Base-by-base conservation (phyloP, 2,888 invertebrate species). In the Agriotes lineatus region DNA sequence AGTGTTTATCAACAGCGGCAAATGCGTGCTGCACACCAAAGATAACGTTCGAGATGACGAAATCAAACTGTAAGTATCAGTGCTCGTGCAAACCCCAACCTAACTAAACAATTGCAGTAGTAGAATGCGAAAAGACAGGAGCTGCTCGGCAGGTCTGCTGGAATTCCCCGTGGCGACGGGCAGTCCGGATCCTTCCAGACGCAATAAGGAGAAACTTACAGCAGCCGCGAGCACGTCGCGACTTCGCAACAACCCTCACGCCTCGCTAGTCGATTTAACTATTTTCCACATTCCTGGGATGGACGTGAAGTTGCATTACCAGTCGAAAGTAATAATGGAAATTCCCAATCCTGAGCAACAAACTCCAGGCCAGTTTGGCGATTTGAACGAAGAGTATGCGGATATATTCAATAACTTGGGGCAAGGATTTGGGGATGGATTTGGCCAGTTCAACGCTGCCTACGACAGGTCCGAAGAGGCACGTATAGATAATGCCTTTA, bases 21-120 rank as follows among this genome's bases (percentile, higher is more conserved):
- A 97, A 85, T 99, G 98, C 84, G 96, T 97, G 30, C 87, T 99
- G 35, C 97, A 98, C 82, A 97, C 97, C 1, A 96, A 95, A 84
- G 95, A 95, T 78, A 85, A 83, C 19, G 85, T 83, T 63, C 90
- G 86, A 76, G 91, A 91, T 59, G 92, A 92, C 66, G 93, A 91
- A 70, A 85, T 89, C 44, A 91, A 90, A 83, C 67, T 83, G 82
- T 82, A 76, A 79, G 79, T 75, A 33, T 58, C 18, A 9, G 19
- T 25, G 20, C 12, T 7, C 64, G 37, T 61, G 12, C 22, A 22
- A 71, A 7, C 16, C 59, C 57, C 48, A 57, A 14, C 20, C 19
- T 30, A 30, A 20, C 14, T 33, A 4, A 33, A 25, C 37, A 67
- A 68, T 67, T 76, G 56, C 67, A 82, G 80, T 66, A 87, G 84